A percentile compares a stretch with the other conserved stretches of the same genome.
Evolutionary conservation across 2,888 invertebrate species (phyloP).

Genomic region (Nysson spinosus): DNA sequence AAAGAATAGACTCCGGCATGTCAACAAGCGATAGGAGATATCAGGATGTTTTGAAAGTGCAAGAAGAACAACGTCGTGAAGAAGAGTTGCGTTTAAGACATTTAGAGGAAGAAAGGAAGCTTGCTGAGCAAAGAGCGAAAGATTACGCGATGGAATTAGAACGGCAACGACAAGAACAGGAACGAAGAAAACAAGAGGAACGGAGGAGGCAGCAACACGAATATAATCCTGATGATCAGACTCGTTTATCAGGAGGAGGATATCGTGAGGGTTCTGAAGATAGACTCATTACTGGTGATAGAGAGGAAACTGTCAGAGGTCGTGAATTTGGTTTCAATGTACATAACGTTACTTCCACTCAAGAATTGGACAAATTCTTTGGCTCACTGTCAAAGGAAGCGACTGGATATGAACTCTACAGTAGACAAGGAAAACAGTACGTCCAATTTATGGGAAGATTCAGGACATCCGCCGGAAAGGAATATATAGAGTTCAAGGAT

Average conservation of each 20-base stretch:
- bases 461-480: conserved; percentile 54
- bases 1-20: neutral
- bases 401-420: conserved; percentile 56
- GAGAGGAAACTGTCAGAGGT: conserved; percentile 60
- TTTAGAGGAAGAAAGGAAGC: conserved; percentile 38
- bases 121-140: neutral
- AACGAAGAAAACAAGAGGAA: conserved; percentile 45
- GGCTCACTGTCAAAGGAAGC: conserved; percentile 57
- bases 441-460: conserved; percentile 66
- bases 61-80: conserved; percentile 30
- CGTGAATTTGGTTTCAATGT: conserved; percentile 56
- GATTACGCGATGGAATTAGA: conserved; percentile 30
- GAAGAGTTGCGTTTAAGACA: conserved; percentile 40
- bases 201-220: conserved; percentile 55
- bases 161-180: conserved; percentile 37
- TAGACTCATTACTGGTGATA: conserved; percentile 62
- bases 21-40: conserved; percentile 26
- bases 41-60: conserved; percentile 36
- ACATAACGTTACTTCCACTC: conserved; percentile 57
- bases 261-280: conserved; percentile 25
- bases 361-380: conserved; percentile 63
- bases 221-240: conserved; percentile 48
- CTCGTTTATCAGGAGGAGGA: conserved; percentile 6
- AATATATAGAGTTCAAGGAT: conserved; percentile 68
- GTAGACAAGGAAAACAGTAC: conserved; percentile 60